These are phyloP conservation scores for Torymus texanus DNA, from an alignment of 2,888 invertebrate species.

Conservation along the genomic window DNA sequence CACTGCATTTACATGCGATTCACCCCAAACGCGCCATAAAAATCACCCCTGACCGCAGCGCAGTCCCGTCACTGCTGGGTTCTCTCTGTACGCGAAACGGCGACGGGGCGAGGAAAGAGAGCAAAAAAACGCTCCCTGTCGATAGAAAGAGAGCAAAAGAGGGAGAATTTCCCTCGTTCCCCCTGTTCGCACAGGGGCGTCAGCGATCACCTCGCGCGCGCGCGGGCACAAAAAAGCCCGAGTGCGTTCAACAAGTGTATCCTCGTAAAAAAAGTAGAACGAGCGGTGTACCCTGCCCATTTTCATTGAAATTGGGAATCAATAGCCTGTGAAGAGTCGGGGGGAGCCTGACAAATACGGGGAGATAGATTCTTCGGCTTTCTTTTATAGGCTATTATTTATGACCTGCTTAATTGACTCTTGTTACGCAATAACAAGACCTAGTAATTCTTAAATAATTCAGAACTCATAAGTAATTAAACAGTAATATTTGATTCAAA, in stretches of 20 bases:
- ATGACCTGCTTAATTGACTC: neutral
- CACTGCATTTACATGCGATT: slow-evolving; percentile 65
- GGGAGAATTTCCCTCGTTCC: slow-evolving; percentile 57
- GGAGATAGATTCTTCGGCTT: slow-evolving; percentile 48
- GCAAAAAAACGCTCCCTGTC: slow-evolving; percentile 67
- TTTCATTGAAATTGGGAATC: slow-evolving; percentile 74
- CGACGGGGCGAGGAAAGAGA: slow-evolving; percentile 65
- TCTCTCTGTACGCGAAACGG: slow-evolving; percentile 50
- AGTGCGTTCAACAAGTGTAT: slow-evolving; percentile 74
- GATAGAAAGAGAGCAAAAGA: slow-evolving; percentile 63
- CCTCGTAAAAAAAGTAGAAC: slow-evolving; percentile 66
- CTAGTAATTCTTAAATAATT: no score
- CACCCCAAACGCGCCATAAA: slow-evolving; percentile 69
- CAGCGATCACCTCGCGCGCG: slow-evolving; percentile 62
- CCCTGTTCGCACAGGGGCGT: slow-evolving; percentile 57
- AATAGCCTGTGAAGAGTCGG: slow-evolving; percentile 67
- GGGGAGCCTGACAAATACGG: slow-evolving; percentile 52
- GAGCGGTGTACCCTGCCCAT: slow-evolving; percentile 65
- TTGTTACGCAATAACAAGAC: no score
- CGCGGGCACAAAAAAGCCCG: slow-evolving; percentile 61
- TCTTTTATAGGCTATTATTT: slow-evolving; percentile 31
- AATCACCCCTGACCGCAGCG: slow-evolving; percentile 66
- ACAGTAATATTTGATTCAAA: no score
- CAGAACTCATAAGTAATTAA: no score
- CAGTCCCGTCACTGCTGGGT: slow-evolving; percentile 47